Conservation (phyloP, 2,113 vertebrate species). For the Menura novaehollandiae region DNA sequence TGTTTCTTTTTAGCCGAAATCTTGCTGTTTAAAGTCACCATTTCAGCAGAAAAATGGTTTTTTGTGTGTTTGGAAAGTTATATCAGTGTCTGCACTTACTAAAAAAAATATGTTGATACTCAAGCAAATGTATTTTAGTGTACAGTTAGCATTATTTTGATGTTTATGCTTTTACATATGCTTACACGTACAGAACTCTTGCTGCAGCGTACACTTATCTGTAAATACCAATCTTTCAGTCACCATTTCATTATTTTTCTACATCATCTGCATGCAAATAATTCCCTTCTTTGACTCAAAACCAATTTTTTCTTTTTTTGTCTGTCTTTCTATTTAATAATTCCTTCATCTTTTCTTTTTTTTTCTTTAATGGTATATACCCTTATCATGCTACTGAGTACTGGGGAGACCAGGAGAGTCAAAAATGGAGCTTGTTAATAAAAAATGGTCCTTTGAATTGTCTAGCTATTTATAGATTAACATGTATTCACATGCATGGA, state of each 20-base stretch:
- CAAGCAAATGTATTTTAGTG: neutral
- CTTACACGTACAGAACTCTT: neutral
- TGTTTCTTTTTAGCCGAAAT: neutral
- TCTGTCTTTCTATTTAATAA: neutral
- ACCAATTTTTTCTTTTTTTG: neutral
- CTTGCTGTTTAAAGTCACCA: neutral
- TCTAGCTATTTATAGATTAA: neutral
- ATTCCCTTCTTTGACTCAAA: neutral
- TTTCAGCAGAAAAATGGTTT: neutral
- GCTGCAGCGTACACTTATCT: neutral
- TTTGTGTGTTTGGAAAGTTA: neutral
- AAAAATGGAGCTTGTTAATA: neutral
- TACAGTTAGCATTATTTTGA: neutral
- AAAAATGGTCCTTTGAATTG: neutral
- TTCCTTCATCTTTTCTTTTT: neutral
- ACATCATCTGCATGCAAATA: neutral
- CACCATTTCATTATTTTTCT: neutral
- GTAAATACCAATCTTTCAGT: neutral
- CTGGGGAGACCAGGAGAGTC: neutral
- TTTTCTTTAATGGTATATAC: neutral
- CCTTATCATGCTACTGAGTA: neutral
- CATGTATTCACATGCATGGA: neutral
- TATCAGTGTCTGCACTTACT: neutral
- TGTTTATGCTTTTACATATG: neutral
- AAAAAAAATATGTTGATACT: neutral